Evolutionary conservation across 2,888 invertebrate species (phyloP).

Genomic region (Phengaris alcon): DNA sequence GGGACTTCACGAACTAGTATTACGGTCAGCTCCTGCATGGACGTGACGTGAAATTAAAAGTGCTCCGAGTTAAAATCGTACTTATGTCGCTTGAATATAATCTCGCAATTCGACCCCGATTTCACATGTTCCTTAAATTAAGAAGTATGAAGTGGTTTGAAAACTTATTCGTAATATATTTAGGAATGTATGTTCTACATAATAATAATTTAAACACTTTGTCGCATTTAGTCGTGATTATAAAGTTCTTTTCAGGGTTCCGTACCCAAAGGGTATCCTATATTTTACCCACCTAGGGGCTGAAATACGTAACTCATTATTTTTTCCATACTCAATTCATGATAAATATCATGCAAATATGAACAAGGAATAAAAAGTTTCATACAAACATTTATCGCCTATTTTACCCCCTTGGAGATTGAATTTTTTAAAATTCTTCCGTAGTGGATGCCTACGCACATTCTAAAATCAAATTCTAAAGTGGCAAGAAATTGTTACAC

Average conservation of each 20-base stretch:
- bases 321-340: no score
- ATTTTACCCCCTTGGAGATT: no score
- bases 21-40: conserved; percentile 61
- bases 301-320: no score
- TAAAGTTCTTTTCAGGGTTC: background rate
- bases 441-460: no score
- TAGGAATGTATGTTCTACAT: background rate
- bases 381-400: no score
- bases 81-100: conserved; percentile 33
- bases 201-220: background rate
- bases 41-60: conserved; percentile 66
- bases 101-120: conserved; percentile 20
- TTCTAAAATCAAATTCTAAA: background rate
- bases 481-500: background rate
- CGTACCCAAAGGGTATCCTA: no score
- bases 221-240: background rate
- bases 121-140: conserved; percentile 13
- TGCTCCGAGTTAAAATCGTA: conserved; percentile 34
- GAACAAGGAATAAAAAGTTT: no score
- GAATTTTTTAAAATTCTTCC: no score
- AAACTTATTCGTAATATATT: background rate
- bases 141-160: background rate
- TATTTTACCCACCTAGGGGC: no score
- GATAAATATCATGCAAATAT: no score
- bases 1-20: conserved; percentile 66